Percentiles rank a stretch among this genome's conserved stretches.
Conservation (phyloP, 2,113 vertebrate genomes). For the Sebastes schlegelii region DNA sequence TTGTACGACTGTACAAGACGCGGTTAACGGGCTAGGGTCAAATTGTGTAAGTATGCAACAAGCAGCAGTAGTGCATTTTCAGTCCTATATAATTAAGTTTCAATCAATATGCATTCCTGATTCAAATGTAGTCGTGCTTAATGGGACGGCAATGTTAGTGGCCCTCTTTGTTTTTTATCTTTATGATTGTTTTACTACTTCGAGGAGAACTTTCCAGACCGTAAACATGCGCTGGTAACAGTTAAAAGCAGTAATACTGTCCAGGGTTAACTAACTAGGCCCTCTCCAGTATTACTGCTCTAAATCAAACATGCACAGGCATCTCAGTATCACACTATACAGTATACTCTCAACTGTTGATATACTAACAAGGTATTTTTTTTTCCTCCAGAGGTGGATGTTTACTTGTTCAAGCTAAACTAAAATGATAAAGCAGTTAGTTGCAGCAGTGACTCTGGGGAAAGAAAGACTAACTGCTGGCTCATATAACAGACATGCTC, state of each 20-base stretch:
- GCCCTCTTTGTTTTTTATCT: conserved; percentile 6
- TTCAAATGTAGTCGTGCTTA: conserved; percentile 23
- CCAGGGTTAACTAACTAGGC: not conserved
- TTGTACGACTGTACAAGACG: conserved; percentile 13
- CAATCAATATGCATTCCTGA: conserved; percentile 16
- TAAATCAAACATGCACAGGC: conserved; percentile 72
- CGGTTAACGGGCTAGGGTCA: not conserved
- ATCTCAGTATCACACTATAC: conserved; percentile 32
- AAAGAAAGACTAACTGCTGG: conserved; percentile 1
- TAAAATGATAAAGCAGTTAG: conserved; percentile 6
- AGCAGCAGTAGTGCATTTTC: conserved; percentile 30
- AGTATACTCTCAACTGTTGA: conserved; percentile 22
- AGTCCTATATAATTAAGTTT: not conserved
- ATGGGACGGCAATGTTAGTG: not conserved
- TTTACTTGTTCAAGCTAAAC: conserved; percentile 15
- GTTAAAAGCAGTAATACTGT: conserved; percentile 28
- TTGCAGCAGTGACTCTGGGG: not conserved
- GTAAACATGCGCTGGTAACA: conserved; percentile 50
- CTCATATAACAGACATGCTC: conserved; percentile 33
- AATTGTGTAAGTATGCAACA: not conserved
- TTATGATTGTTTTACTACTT: conserved; percentile 30
- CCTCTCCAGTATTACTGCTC: conserved; percentile 28
- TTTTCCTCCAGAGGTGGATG: not conserved
- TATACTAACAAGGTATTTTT: not conserved
- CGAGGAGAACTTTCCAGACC: conserved; percentile 33